Conservation (phyloP, 2,113 vertebrate species). For the Erythrolamprus reginae region DNA sequence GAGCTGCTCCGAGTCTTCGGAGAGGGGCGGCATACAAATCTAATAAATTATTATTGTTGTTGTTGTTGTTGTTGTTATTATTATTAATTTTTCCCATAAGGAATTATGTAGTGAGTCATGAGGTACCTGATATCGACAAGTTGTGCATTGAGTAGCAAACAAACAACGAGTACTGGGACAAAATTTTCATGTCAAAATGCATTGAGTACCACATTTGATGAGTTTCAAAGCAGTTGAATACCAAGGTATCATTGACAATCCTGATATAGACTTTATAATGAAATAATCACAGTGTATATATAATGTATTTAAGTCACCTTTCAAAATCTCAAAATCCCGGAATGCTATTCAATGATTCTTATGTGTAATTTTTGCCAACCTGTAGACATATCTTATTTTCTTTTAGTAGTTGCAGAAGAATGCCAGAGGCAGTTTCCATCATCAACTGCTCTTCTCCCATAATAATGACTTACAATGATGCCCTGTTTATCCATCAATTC, state of each 20-base stretch:
- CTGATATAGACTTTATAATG: not conserved
- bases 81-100: not conserved
- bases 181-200: not conserved
- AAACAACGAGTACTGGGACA: not conserved
- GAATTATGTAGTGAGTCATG: not conserved
- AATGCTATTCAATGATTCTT: not conserved
- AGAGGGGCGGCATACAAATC: no score
- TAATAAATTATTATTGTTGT: no score
- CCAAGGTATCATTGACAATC: not conserved
- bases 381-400: not conserved
- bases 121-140: not conserved
- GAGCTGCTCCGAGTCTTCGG: no score
- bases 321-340: not conserved
- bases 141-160: not conserved
- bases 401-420: not conserved
- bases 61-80: no score
- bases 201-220: not conserved
- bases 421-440: not conserved
- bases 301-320: not conserved
- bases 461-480: slow-evolving; percentile 7
- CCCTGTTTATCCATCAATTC: not conserved
- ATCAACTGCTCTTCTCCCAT: not conserved
- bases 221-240: not conserved
- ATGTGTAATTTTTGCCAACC: not conserved
- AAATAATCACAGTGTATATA: not conserved